Evolutionary conservation across 2,797 vertebrate species (phyloP).

Genomic region (Eremophila alpestris): DNA sequence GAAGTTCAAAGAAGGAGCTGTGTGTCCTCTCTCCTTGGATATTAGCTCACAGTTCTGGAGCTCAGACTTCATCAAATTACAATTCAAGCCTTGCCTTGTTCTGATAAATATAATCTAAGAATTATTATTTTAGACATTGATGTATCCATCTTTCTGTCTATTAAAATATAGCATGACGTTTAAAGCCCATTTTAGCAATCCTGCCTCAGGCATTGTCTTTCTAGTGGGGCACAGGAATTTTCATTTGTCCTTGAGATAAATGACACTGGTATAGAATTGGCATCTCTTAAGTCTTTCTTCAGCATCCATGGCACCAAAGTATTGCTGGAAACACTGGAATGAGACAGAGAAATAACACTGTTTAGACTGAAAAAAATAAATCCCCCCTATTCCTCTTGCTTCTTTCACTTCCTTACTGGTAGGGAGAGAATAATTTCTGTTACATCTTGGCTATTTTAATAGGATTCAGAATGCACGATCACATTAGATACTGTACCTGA

Average conservation of each 20-base stretch:
- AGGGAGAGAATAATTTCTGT: slow-evolving; percentile 26
- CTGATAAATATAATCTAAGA: slow-evolving; percentile 64
- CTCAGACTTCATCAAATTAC: slow-evolving; percentile 8
- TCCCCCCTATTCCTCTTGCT: neutral
- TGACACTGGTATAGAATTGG: slow-evolving; percentile 25
- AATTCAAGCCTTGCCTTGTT: slow-evolving; percentile 46
- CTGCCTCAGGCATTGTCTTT: slow-evolving; percentile 58
- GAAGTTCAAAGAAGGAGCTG: slow-evolving; percentile 44
- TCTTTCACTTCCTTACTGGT: slow-evolving; percentile 13
- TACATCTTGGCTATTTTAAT: slow-evolving; percentile 57
- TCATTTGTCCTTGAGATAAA: slow-evolving; percentile 65
- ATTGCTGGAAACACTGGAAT: neutral
- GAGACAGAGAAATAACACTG: neutral
- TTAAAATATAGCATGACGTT: slow-evolving; percentile 65
- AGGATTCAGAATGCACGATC: slow-evolving; percentile 62
- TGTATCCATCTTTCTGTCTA: slow-evolving; percentile 62
- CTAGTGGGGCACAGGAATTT: slow-evolving; percentile 56
- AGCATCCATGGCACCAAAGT: neutral
- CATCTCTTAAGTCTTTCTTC: slow-evolving; percentile 20
- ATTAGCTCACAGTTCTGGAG: slow-evolving; percentile 3
- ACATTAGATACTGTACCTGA: slow-evolving; percentile 70
- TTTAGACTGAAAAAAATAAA: neutral
- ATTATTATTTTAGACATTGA: slow-evolving; percentile 62
- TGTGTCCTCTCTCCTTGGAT: slow-evolving; percentile 28
- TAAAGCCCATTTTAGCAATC: slow-evolving; percentile 67